A percentile compares a stretch with the other conserved stretches of the same genome.
Conservation (phyloP, 2,888 invertebrate genomes). For the Meganola albula region DNA sequence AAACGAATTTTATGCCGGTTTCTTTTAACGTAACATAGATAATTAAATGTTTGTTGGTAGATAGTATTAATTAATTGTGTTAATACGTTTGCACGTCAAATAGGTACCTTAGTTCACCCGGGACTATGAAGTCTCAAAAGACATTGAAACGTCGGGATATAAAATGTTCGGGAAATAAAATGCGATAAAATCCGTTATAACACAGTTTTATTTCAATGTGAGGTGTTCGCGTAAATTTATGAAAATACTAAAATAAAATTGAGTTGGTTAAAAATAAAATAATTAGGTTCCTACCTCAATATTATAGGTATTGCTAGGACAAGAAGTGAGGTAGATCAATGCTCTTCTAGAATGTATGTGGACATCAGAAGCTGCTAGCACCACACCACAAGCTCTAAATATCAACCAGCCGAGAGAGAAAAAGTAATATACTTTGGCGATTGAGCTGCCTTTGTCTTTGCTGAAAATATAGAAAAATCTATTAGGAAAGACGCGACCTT, state of each 20-base stretch:
- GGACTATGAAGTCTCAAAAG: neutral
- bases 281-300: slow-evolving; percentile 64
- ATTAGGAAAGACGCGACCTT: neutral
- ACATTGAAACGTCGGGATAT: neutral
- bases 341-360: slow-evolving; percentile 73
- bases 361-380: slow-evolving; percentile 78
- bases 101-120: neutral
- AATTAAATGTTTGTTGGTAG: no score
- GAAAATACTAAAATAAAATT: neutral
- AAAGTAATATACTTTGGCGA: slow-evolving; percentile 78
- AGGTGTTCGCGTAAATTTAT: neutral
- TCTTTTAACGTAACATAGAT: no score
- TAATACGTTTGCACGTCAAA: no score
- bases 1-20: no score
- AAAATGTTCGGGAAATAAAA: neutral
- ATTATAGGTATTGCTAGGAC: slow-evolving; percentile 74
- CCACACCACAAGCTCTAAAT: slow-evolving; percentile 79
- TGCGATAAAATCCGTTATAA: neutral
- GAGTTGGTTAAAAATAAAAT: neutral
- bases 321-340: slow-evolving; percentile 56
- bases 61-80: no score
- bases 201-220: neutral
- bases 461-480: slow-evolving; percentile 23
- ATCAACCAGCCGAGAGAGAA: slow-evolving; percentile 81
- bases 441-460: slow-evolving; percentile 43